Percentiles rank a stretch among this genome's conserved stretches.
These are phyloP conservation scores for Stichodactyla mertensii DNA, from an alignment of 64 coral and sea anemone species.

Conservation along the genomic window DNA sequence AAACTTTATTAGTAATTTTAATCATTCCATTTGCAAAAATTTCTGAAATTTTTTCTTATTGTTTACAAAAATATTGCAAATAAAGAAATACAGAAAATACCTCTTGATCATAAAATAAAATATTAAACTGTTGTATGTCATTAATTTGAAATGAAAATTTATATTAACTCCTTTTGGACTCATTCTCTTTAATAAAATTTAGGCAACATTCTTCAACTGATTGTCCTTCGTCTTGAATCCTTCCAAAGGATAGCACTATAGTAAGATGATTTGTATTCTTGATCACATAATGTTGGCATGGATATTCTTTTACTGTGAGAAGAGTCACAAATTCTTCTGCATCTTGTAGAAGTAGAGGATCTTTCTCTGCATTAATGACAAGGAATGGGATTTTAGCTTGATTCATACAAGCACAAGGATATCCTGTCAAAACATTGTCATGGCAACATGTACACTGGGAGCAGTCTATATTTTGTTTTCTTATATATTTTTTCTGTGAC, in stretches of 20 bases:
- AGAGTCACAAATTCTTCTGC: neutral
- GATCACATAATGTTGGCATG: neutral
- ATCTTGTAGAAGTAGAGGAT: neutral
- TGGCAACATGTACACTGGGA: neutral
- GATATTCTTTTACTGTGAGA: neutral
- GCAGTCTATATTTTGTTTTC: neutral
- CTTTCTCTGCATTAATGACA: conserved; percentile 3
- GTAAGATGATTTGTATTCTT: conserved; percentile 14
- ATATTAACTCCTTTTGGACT: neutral
- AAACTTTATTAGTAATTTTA: no score
- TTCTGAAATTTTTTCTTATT: no score
- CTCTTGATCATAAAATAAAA: neutral
- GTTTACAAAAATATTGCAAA: no score
- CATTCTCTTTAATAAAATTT: neutral
- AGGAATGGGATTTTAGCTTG: conserved; percentile 12
- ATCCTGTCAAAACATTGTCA: neutral
- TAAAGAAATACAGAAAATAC: no score
- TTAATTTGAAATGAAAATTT: neutral
- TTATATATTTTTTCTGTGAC: neutral
- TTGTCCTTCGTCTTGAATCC: neutral
- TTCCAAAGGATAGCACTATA: neutral
- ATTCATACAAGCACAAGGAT: neutral
- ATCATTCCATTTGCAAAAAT: no score
- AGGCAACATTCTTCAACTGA: conserved; percentile 10
- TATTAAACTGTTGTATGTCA: neutral